Percentiles rank a stretch among this genome's conserved stretches.
Conservation (phyloP, 2,797 vertebrate species). For the Epinephelus awoara region DNA sequence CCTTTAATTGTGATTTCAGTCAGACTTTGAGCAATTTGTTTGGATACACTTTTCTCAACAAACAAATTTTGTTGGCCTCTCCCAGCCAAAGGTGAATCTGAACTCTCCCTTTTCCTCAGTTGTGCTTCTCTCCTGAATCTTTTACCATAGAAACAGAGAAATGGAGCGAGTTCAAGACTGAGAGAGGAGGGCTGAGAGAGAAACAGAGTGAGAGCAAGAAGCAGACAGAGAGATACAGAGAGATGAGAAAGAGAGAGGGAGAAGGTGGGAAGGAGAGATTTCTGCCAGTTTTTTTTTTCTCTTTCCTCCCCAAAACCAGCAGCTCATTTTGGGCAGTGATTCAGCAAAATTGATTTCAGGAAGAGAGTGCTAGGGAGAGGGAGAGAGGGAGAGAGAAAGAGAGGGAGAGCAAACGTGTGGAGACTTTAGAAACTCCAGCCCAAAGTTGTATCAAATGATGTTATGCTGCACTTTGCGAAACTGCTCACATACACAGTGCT, state of each 20-base stretch:
- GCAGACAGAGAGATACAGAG: constrained; percentile 29
- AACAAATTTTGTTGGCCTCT: constrained; percentile 10
- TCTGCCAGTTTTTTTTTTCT: constrained; percentile 61
- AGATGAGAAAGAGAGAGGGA: constrained; percentile 41
- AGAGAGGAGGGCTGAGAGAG: constrained; percentile 33
- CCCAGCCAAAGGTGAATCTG: constrained; percentile 39
- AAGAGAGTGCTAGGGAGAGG: constrained; percentile 42
- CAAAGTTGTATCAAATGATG: constrained; percentile 72
- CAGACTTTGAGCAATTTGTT: background rate
- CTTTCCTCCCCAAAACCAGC: constrained; percentile 64
- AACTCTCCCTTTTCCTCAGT: constrained; percentile 48
- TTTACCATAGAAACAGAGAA: constrained; percentile 64
- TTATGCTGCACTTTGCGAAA: constrained; percentile 68
- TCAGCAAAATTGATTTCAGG: constrained; percentile 82
- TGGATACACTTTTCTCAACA: constrained; percentile 12
- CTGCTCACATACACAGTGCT: constrained; percentile 55
- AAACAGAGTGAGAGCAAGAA: constrained; percentile 29
- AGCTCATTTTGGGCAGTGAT: constrained; percentile 82
- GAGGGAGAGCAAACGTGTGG: constrained; percentile 59
- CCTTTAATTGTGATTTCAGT: constrained; percentile 1
- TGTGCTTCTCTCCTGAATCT: constrained; percentile 44
- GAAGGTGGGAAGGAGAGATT: constrained; percentile 54
- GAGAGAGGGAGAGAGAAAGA: constrained; percentile 13
- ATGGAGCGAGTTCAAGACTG: constrained; percentile 20
- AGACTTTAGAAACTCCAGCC: constrained; percentile 72